These are phyloP conservation scores for Hypocryptadius cinnamomeus DNA, from an alignment of 2,113 vertebrate genomes.

Conservation along the genomic window DNA sequence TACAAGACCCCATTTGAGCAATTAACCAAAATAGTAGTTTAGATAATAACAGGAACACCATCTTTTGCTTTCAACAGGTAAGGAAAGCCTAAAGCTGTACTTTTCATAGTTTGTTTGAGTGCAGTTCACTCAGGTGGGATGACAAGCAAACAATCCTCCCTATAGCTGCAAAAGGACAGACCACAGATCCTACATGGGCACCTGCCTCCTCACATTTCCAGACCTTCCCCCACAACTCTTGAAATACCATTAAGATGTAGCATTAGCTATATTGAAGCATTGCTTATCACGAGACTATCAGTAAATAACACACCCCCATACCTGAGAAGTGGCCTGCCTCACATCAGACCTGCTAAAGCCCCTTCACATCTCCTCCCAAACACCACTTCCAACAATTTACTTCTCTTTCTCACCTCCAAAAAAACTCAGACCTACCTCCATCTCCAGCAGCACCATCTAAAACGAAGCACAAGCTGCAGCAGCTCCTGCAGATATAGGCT, in stretches of 20 bases:
- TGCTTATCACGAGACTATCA: accelerated
- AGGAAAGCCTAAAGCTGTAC: accelerated
- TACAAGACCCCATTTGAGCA: background rate
- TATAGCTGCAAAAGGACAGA: background rate
- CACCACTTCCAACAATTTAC: accelerated
- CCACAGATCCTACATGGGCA: accelerated
- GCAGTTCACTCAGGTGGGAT: background rate
- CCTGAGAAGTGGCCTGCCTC: accelerated
- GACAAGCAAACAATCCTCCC: background rate
- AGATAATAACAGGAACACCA: accelerated
- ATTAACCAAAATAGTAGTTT: accelerated
- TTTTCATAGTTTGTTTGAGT: background rate
- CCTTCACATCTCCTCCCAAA: background rate
- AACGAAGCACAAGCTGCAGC: accelerated
- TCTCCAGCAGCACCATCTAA: background rate
- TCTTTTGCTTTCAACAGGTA: background rate
- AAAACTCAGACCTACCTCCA: background rate
- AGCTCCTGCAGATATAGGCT: background rate
- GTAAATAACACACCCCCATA: accelerated
- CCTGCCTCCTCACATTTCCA: background rate
- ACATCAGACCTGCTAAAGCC: accelerated
- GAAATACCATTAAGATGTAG: accelerated
- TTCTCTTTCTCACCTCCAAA: accelerated
- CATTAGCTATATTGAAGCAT: accelerated
- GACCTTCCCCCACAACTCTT: background rate